Evolutionary conservation across 1,140 invertebrate genomes (phyloP).

Genomic region (Diabrotica virgifera): DNA sequence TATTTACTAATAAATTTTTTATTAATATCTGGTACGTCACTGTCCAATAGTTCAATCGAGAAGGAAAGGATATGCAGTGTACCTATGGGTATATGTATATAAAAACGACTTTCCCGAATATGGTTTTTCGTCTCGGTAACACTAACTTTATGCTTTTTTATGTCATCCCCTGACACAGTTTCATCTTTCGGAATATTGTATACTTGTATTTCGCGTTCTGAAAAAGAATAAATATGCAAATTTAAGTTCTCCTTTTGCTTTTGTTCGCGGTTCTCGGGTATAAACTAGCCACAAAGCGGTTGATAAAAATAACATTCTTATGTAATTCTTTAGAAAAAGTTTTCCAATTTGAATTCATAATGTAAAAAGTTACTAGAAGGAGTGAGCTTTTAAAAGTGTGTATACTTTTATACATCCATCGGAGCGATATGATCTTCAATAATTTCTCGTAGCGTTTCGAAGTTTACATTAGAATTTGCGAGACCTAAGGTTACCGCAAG

Average conservation of each 20-base stretch:
- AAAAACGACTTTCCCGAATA: constrained; percentile 1
- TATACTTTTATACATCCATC: not conserved
- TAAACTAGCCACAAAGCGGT: constrained; percentile 21
- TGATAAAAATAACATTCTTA: constrained; percentile 20
- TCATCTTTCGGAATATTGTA: constrained; percentile 20
- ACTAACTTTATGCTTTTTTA: constrained; percentile 11
- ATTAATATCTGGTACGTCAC: not conserved
- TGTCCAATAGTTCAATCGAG: not conserved
- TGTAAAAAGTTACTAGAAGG: constrained; percentile 11
- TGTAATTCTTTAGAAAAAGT: constrained; percentile 14
- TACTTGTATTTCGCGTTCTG: constrained; percentile 13
- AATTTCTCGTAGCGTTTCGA: not conserved
- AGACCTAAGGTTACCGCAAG: not conserved
- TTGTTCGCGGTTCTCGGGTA: constrained; percentile 7
- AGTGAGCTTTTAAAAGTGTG: not conserved
- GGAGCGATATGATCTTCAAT: constrained; percentile 2
- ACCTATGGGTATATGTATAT: not conserved
- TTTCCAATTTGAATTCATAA: constrained; percentile 21
- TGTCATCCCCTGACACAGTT: constrained; percentile 16
- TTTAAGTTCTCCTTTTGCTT: constrained; percentile 15
- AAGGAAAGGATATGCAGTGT: not conserved
- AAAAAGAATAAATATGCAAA: constrained; percentile 18
- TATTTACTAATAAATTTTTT: too few relatives aligned
- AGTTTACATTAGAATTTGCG: not conserved
- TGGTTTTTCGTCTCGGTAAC: not conserved